These are phyloP conservation scores for Eubucco bourcierii DNA, from an alignment of 2,113 vertebrate genomes.

Conservation along the genomic window DNA sequence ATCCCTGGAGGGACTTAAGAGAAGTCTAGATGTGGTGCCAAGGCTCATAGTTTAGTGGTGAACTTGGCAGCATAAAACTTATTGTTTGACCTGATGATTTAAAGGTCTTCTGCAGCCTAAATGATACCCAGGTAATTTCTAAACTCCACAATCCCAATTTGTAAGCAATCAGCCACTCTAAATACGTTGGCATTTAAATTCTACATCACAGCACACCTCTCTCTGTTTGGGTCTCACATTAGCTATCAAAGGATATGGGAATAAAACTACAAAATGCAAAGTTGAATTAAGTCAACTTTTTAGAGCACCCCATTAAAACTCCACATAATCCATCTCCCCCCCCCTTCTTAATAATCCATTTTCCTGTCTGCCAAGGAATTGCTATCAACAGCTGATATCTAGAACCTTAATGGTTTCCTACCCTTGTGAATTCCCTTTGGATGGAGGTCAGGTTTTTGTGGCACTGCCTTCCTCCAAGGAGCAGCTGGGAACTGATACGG, in stretches of 20 bases:
- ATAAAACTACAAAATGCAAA: background rate
- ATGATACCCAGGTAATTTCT: background rate
- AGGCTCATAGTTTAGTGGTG: background rate
- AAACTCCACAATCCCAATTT: background rate
- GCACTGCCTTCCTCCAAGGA: background rate
- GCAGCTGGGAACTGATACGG: background rate
- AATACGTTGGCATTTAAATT: background rate
- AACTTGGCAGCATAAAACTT: background rate
- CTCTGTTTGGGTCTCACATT: background rate
- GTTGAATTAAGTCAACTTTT: background rate
- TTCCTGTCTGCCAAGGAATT: background rate
- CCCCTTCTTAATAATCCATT: background rate
- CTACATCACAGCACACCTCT: background rate
- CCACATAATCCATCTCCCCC: background rate
- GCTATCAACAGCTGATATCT: background rate
- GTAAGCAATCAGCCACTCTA: background rate
- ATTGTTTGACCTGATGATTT: background rate
- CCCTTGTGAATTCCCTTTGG: background rate
- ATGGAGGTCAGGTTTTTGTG: background rate
- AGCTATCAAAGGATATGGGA: background rate
- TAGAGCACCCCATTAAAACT: background rate
- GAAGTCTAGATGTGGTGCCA: accelerated
- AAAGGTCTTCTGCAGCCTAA: background rate
- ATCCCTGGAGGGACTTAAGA: background rate
- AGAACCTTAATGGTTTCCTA: background rate